Conservation (phyloP, 2,113 vertebrate genomes). For the Mixornis gularis region DNA sequence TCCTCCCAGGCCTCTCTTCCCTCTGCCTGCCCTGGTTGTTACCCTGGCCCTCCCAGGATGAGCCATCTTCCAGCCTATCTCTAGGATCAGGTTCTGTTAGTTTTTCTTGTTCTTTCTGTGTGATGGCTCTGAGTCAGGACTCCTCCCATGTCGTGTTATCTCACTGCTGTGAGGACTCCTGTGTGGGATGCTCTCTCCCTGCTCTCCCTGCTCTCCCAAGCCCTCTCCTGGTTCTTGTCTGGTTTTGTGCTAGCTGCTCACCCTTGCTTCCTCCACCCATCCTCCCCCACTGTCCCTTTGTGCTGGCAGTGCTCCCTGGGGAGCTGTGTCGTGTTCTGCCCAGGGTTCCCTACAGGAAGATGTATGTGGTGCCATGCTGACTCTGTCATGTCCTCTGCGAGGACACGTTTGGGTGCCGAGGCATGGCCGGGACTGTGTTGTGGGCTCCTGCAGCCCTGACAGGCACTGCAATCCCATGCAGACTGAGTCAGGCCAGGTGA, state of each 20-base stretch:
- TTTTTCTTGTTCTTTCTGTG: slow-evolving; percentile 42
- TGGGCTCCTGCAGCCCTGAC: rapidly evolving
- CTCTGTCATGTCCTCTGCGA: rapidly evolving
- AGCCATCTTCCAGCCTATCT: neutral
- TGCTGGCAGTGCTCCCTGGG: neutral
- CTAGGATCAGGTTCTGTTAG: neutral
- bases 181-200: rapidly evolving
- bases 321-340: neutral
- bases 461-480: neutral
- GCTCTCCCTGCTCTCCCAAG: neutral
- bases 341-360: neutral
- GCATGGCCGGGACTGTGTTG: rapidly evolving
- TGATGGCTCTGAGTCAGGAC: neutral
- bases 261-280: rapidly evolving
- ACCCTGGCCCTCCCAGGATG: rapidly evolving
- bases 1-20: neutral
- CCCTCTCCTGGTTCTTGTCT: neutral
- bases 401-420: rapidly evolving
- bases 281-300: rapidly evolving
- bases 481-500: neutral
- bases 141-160: neutral
- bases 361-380: rapidly evolving
- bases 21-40: neutral
- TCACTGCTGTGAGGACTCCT: neutral
- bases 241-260: neutral